Evolutionary conservation across 2,888 invertebrate genomes (phyloP), one percentile per base, ranked within the genome.

Genomic region (Ophion ellenae): DNA sequence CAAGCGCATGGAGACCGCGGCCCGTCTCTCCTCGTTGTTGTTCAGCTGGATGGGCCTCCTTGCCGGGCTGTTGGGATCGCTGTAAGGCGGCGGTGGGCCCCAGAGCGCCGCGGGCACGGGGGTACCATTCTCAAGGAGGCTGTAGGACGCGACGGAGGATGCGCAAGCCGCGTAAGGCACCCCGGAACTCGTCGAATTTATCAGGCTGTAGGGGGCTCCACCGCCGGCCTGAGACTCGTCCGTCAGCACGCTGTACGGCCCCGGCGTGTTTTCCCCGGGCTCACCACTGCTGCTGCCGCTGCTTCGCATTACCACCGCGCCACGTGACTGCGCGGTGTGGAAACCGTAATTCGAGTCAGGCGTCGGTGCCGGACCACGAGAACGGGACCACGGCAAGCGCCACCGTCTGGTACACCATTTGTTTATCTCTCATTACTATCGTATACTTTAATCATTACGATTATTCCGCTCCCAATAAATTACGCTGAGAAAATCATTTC

Each of bases 71-170:
- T 97, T 97, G 59, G 97, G 97, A 75, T 97, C 97, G 83, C 97
- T 97, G 91, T 98, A 98, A 0, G 98, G 98, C 0, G 98, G 98
- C 0, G 98, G 98, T 0, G 98, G 98, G 0, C 98, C 98, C 98
- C 98, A 98, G 24, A 97, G 88, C 14, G 81, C 83, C 1, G 53
- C 53, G 5, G 93, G 93, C 3, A 93, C 92, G 1, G 93, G 53
- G 3, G 53, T 91, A 0, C 92, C 87, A 17, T 86, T 87, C 71
- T 94, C 94, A 53, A 94, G 82, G 70, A 94, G 93, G 73, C 93
- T 93, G 87, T 94, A 94, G 0, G 93, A 92, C 1, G 92, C 92
- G 2, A 86, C 84, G 1, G 86, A 84, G 0, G 86, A 79, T 0
- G 92, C 90, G 76, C 91, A 92, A 2, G 92, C 88, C 1, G 90